Conservation (phyloP, 2,888 invertebrate species). For the Ptilodon capucinus region DNA sequence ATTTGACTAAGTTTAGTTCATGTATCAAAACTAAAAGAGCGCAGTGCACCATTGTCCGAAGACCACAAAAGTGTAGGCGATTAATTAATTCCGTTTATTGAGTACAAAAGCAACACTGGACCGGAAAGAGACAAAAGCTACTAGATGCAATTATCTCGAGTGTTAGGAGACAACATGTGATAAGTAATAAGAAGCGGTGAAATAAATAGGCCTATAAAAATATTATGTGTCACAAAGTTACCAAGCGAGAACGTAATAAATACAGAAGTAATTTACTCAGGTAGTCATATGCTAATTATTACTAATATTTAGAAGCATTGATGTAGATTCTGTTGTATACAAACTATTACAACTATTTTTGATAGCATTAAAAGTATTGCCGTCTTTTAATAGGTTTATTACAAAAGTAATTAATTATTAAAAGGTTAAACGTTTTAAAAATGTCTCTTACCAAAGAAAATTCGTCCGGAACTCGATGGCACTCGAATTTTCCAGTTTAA, state of each 20-base stretch:
- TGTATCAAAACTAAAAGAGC: conserved; percentile 32
- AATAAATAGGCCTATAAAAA: neutral
- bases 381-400: no score
- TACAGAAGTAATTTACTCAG: neutral
- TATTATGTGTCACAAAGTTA: neutral
- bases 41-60: conserved; percentile 28
- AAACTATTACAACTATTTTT: no score
- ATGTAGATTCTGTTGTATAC: no score
- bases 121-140: conserved; percentile 35
- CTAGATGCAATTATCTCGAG: conserved; percentile 37
- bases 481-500: conserved; percentile 21
- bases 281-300: no score
- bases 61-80: conserved; percentile 43
- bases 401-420: no score
- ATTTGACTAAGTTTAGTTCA: no score
- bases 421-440: no score
- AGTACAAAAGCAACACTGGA: conserved; percentile 34
- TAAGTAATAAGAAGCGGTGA: neutral
- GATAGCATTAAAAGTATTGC: no score
- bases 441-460: neutral
- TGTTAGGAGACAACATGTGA: conserved; percentile 11
- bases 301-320: no score
- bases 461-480: conserved; percentile 18
- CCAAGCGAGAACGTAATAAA: neutral
- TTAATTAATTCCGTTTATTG: conserved; percentile 53